These are phyloP conservation scores for Entelurus aequoreus DNA, from an alignment of 2,113 vertebrate genomes.

Conservation along the genomic window DNA sequence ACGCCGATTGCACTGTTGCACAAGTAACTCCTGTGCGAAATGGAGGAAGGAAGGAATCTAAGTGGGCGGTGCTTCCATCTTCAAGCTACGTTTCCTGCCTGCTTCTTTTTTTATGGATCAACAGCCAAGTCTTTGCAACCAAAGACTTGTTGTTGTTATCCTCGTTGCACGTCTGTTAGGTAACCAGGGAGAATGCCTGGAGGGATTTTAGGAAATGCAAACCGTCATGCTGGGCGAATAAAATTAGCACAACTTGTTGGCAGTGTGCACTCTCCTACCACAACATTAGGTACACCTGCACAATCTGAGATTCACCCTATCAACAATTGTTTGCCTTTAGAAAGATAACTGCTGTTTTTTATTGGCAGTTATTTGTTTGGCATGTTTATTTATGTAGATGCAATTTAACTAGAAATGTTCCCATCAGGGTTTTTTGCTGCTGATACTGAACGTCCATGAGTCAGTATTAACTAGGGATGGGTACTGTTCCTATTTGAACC, in stretches of 20 bases:
- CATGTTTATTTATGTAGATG: background rate
- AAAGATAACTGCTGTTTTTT: background rate
- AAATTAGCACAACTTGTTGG: background rate
- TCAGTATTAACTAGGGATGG: too few species aligned
- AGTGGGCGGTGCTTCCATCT: background rate
- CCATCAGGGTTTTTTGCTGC: too few species aligned
- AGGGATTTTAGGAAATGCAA: constrained; percentile 13
- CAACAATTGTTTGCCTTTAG: background rate
- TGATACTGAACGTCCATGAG: too few species aligned
- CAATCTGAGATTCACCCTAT: background rate
- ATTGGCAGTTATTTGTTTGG: too few species aligned
- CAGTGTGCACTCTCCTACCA: background rate
- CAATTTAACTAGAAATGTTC: background rate
- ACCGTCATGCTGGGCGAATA: background rate
- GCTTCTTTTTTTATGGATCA: background rate
- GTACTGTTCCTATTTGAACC: too few species aligned
- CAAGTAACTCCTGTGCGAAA: constrained; percentile 3
- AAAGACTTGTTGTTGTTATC: constrained; percentile 11
- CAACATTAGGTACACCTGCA: background rate
- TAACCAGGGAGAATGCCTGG: constrained; percentile 10
- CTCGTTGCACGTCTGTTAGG: background rate
- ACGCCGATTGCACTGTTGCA: background rate
- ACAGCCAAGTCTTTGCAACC: constrained; percentile 13
- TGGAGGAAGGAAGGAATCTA: background rate
- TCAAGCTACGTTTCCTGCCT: background rate